phyloP scores from a whole-genome alignment of 2,113 vertebrate species.

The Tachuris rubrigastra region DNA sequence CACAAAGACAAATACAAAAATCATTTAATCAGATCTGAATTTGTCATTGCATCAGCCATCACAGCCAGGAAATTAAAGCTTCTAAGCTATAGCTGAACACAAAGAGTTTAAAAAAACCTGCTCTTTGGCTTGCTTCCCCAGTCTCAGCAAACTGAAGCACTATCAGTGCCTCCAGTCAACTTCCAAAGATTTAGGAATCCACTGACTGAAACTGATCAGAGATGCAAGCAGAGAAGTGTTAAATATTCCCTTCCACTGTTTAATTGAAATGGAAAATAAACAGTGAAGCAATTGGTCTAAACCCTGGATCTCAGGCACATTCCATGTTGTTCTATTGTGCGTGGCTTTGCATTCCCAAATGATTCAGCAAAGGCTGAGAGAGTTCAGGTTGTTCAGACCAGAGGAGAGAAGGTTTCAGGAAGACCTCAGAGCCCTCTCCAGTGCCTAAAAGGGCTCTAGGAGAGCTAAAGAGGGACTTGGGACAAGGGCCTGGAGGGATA shows the following conservation, averaged over 20 bases:
- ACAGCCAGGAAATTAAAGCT: neutral
- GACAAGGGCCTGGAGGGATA: neutral
- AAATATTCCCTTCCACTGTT: neutral
- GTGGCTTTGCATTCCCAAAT: neutral
- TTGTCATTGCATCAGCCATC: neutral
- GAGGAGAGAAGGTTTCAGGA: neutral
- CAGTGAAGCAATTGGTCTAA: neutral
- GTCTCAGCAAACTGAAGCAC: neutral
- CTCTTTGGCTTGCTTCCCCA: neutral
- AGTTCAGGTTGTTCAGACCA: neutral
- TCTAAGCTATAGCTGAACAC: neutral
- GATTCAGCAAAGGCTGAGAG: neutral
- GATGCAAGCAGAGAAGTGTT: rapidly evolving
- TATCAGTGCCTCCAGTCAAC: neutral
- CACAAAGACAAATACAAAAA: neutral
- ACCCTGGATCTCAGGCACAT: neutral
- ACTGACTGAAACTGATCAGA: neutral
- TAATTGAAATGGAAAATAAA: neutral
- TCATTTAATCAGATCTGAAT: neutral
- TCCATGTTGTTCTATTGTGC: neutral
- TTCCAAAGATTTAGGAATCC: neutral
- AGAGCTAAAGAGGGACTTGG: neutral
- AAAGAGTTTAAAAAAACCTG: neutral
- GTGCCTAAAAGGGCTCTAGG: neutral
- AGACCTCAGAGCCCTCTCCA: neutral